phyloP scores from a whole-genome alignment of 2,888 invertebrate genomes.

The Carpatolechia fugitivella region DNA sequence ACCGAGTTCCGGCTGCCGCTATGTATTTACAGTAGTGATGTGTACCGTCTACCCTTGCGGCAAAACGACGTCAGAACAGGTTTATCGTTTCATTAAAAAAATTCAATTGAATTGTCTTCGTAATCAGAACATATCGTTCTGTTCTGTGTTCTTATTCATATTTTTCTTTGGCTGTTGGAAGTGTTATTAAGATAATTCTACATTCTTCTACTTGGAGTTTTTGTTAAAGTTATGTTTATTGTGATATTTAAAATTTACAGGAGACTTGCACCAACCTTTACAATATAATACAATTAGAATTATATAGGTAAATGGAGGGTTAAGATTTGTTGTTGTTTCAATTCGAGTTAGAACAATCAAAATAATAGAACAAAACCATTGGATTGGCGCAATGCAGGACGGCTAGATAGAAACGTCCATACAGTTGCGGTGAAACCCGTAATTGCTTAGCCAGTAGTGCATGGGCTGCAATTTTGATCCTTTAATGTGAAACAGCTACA shows the following conservation, averaged over 20 bases:
- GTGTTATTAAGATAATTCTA: conserved; percentile 36
- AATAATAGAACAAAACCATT: conserved; percentile 53
- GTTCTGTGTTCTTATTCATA: neutral
- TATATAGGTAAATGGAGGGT: conserved; percentile 31
- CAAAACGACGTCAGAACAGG: conserved; percentile 63
- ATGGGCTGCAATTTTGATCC: conserved; percentile 40
- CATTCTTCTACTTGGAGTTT: neutral
- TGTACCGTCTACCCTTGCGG: conserved; percentile 63
- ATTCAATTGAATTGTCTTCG: conserved; percentile 37
- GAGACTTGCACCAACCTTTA: neutral
- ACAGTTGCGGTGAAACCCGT: conserved; percentile 58
- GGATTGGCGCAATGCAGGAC: conserved; percentile 75
- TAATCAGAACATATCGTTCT: conserved; percentile 20
- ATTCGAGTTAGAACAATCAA: conserved; percentile 49
- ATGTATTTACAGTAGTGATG: conserved; percentile 62
- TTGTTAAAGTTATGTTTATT: neutral
- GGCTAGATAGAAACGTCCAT: conserved; percentile 57
- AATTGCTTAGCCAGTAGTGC: conserved; percentile 52
- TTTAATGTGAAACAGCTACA: neutral
- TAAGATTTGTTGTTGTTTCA: conserved; percentile 41
- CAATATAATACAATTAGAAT: conserved; percentile 25
- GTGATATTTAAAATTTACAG: neutral
- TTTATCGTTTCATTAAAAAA: conserved; percentile 61
- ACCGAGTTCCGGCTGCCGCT: conserved; percentile 8
- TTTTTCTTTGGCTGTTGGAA: neutral